Evolutionary conservation across 2,113 vertebrate species (phyloP).

Genomic region (Eubucco bourcierii): DNA sequence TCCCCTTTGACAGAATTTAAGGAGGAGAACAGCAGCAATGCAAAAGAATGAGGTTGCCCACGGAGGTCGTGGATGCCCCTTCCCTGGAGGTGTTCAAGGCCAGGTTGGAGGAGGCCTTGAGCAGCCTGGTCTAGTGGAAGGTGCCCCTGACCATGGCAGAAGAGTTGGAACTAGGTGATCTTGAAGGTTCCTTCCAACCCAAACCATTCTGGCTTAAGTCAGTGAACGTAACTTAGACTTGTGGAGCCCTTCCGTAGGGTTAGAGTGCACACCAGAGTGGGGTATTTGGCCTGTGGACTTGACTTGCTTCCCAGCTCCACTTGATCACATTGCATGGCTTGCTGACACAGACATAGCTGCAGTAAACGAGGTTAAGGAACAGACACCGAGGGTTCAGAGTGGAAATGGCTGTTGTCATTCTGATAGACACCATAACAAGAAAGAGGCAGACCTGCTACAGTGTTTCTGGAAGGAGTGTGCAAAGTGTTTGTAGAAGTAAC

Average conservation of each 20-base stretch:
- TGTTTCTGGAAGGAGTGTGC: not conserved
- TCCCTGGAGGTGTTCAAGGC: too few species aligned
- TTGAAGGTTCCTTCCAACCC: too few species aligned
- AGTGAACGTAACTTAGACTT: not conserved
- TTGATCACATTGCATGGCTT: not conserved
- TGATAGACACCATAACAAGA: not conserved
- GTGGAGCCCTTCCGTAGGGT: not conserved
- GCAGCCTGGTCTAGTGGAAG: too few species aligned
- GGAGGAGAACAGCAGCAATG: not conserved
- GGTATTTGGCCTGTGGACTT: not conserved
- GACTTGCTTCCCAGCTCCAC: not conserved
- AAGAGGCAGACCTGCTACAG: rapidly evolving
- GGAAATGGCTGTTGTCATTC: not conserved
- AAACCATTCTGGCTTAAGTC: not conserved
- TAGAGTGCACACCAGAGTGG: not conserved
- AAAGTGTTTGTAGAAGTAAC: not conserved
- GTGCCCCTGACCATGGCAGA: too few species aligned
- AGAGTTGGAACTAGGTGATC: too few species aligned
- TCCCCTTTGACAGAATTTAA: not conserved
- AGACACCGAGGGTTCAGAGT: not conserved
- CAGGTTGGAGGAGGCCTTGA: too few species aligned
- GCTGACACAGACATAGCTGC: not conserved
- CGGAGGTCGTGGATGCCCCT: too few species aligned
- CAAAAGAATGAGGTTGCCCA: not conserved
- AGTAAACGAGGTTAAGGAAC: not conserved